Evolutionary conservation across 2,113 vertebrate genomes (phyloP).

Genomic region (Stegastes partitus): DNA sequence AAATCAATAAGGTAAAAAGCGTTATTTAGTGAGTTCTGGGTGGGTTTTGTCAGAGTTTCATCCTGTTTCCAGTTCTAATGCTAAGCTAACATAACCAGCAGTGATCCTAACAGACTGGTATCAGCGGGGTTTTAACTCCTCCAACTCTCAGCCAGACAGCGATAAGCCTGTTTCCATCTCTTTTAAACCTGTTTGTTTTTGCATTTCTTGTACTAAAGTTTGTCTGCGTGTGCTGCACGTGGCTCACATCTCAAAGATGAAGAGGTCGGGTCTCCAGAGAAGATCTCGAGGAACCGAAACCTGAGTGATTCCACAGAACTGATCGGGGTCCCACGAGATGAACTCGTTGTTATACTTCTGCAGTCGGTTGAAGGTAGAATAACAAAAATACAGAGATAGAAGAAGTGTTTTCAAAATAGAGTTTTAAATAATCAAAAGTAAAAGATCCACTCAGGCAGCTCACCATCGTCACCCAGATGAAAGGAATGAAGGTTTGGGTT

Average conservation of each 20-base stretch:
- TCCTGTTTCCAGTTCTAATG: no score
- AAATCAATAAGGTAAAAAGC: no score
- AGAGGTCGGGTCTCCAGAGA: conserved; percentile 77
- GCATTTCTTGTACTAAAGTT: background rate
- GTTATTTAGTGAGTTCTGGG: no score
- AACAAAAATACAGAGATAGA: background rate
- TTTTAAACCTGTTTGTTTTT: no score
- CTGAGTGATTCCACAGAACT: conserved; percentile 77
- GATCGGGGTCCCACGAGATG: conserved; percentile 74
- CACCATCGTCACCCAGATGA: conserved; percentile 72
- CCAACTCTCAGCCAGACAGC: no score
- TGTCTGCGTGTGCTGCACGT: background rate
- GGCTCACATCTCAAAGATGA: conserved; percentile 76
- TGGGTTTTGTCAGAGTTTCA: no score
- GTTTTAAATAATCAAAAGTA: background rate
- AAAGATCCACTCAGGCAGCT: conserved; percentile 10
- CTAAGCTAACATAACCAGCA: no score
- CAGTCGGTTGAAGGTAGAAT: background rate
- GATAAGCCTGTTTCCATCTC: no score
- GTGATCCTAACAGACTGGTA: no score
- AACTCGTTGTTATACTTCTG: conserved; percentile 74
- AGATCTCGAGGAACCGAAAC: conserved; percentile 64
- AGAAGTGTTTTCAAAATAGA: background rate
- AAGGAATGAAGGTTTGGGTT: conserved; percentile 78
- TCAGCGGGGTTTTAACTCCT: background rate